Percentiles rank a stretch among this genome's conserved stretches.
Evolutionary conservation across 2,797 vertebrate genomes (phyloP).

Genomic region (Xiphophorus birchmanni): DNA sequence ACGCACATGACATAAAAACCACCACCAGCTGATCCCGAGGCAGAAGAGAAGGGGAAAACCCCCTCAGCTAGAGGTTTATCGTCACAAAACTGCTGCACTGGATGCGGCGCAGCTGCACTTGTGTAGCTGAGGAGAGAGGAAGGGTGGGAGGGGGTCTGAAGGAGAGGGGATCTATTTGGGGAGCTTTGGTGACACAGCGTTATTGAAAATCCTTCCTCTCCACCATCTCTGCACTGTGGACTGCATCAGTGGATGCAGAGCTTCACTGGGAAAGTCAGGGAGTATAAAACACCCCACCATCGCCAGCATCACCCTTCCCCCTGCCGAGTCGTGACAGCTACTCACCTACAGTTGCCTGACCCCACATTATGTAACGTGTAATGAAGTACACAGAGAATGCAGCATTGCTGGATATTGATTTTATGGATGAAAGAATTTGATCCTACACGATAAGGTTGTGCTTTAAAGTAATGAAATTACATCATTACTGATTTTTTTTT

Average conservation of each 20-base stretch:
- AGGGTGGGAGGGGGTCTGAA: conserved; percentile 36
- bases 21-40: conserved; percentile 14
- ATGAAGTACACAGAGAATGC: conserved; percentile 22
- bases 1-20: neutral
- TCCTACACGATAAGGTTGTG: neutral
- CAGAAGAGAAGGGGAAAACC: neutral
- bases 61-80: conserved; percentile 18
- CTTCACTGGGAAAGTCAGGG: neutral
- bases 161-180: conserved; percentile 57
- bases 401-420: conserved; percentile 25
- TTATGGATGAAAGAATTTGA: neutral
- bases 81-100: conserved; percentile 22
- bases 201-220: conserved; percentile 48
- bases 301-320: conserved; percentile 6
- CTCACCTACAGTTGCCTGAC: conserved; percentile 61
- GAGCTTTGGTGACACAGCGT: conserved; percentile 79
- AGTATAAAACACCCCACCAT: conserved; percentile 14
- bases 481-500: neutral
- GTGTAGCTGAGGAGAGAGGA: conserved; percentile 39
- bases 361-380: conserved; percentile 58
- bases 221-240: conserved; percentile 5
- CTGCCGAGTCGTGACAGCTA: conserved; percentile 68
- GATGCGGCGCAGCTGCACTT: conserved; percentile 19
- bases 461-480: conserved; percentile 5
- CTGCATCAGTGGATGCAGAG: conserved; percentile 1